Evolutionary conservation across 1,140 invertebrate species (phyloP).

Genomic region (Leptestheria dahalacensis): DNA sequence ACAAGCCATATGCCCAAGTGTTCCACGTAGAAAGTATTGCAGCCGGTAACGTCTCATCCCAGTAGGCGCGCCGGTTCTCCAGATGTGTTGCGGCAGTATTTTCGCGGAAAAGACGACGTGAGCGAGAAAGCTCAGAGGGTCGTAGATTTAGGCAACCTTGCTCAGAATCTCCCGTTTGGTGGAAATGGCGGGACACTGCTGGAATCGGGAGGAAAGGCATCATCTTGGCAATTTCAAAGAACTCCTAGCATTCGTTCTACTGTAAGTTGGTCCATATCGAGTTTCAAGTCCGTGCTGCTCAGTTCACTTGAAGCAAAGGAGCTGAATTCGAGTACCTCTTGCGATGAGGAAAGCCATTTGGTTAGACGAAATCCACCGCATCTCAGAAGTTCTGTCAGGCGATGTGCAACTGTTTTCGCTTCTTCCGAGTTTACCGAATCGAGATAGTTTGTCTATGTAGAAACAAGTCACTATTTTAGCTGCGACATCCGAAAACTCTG

Average conservation of each 20-base stretch:
- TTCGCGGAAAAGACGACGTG: conserved; percentile 28
- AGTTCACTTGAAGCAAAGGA: not conserved
- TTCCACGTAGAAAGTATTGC: conserved; percentile 16
- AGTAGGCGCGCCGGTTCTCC: conserved; percentile 23
- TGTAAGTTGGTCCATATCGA: not conserved
- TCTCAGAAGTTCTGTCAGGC: not conserved
- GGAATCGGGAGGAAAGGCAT: conserved; percentile 14
- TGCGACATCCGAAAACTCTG: not conserved
- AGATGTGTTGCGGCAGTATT: conserved; percentile 30
- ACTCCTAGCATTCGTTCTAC: conserved; percentile 14
- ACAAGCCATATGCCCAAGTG: conserved; percentile 11
- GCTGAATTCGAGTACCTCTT: not conserved
- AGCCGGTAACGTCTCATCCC: conserved; percentile 17
- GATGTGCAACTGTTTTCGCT: conserved; percentile 1
- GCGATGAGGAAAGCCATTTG: not conserved
- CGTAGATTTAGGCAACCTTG: conserved; percentile 19
- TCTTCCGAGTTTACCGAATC: conserved; percentile 7
- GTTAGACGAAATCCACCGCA: not conserved
- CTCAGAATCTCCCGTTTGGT: conserved; percentile 18
- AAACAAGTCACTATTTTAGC: conserved; percentile 2
- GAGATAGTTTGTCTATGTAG: conserved; percentile 18
- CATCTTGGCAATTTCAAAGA: conserved; percentile 10
- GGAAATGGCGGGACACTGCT: not conserved
- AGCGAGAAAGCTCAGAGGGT: conserved; percentile 21
- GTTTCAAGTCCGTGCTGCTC: not conserved